A percentile compares a stretch with the other conserved stretches of the same genome.
Evolutionary conservation across 2,113 vertebrate genomes (phyloP).

Genomic region (Rattus rattus): DNA sequence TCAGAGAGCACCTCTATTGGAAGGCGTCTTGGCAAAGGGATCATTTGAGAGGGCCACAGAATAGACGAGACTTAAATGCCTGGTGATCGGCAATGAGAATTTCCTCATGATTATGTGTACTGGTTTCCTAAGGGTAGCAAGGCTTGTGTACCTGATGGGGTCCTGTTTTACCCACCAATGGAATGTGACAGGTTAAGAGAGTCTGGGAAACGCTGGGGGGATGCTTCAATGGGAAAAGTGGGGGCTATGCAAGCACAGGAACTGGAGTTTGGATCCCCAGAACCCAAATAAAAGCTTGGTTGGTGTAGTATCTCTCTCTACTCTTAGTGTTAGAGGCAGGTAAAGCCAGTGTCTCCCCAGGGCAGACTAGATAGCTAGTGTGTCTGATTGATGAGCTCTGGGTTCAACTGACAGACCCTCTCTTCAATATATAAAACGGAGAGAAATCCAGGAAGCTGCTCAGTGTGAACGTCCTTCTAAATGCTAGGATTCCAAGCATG

Average conservation of each 20-base stretch:
- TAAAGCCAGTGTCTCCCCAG: neutral
- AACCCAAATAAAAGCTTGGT: neutral
- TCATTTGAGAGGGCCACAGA: neutral
- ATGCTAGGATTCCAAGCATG: neutral
- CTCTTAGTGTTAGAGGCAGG: neutral
- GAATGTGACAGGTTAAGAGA: neutral
- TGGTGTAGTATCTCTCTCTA: neutral
- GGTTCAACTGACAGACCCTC: neutral
- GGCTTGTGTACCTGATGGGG: rapidly evolving
- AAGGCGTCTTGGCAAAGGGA: neutral
- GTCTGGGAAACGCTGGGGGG: neutral
- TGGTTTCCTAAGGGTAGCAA: neutral
- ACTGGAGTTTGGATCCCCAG: neutral
- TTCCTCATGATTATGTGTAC: too few species aligned
- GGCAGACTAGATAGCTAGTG: neutral
- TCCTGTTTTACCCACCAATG: neutral
- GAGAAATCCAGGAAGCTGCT: neutral
- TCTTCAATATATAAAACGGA: neutral
- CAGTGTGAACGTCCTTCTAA: neutral
- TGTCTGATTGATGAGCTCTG: neutral
- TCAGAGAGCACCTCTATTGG: neutral
- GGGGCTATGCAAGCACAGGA: too few species aligned
- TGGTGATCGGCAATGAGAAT: neutral
- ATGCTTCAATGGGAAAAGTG: neutral
- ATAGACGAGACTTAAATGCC: neutral